Evolutionary conservation across 37 sponge, comb jelly and placozoan species (phyloP), one percentile per base, ranked within the genome.

Genomic region (Eunapius fragilis): DNA sequence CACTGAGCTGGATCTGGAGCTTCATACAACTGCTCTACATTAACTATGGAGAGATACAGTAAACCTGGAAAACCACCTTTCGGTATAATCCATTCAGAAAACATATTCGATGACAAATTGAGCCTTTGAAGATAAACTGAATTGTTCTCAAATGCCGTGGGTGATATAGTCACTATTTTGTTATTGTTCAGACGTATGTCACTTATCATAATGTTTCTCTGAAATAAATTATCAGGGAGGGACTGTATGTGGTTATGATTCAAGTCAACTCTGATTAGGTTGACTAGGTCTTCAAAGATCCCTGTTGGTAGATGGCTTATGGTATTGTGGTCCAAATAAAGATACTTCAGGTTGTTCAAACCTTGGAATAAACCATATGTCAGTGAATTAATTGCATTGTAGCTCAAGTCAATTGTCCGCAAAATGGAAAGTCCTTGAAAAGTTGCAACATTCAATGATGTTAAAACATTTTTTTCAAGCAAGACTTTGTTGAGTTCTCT

Each of bases 1-100:
- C 14, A 24, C 2, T 5, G 34, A 25, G 23, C 79, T 0, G 88
- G 92, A 37, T 80, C 92, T 33, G 84, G 71, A 34, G 69, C 41
- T 5, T 87, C 50, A 67, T 67, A 0, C 28, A 69, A 82, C 76
- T 88, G 47, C 12, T 23, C 34, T 75, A 78, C 58, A 69, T 81
- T 82, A 13, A 6, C 69, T 45, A 94, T 31, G 37, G 9, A 19
- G 7, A 94, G 80, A 7, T 30, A 28, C 13, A 38, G 28, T 48
- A 94, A 74, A 28, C 70, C 25, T 67, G 82, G 88, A 67, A 90
- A 90, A 12, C 94, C 94, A 47, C 71, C 71, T 9, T 26, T 30
- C 2, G 94, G 94, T 12, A 90, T 23, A 0, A 67, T 73, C 67
- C 84, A 81, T 3, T 38, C 24, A 11, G 31, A 0, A 14, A 94